Conservation (phyloP, 2,888 invertebrate species). For the Dioctria linearis region DNA sequence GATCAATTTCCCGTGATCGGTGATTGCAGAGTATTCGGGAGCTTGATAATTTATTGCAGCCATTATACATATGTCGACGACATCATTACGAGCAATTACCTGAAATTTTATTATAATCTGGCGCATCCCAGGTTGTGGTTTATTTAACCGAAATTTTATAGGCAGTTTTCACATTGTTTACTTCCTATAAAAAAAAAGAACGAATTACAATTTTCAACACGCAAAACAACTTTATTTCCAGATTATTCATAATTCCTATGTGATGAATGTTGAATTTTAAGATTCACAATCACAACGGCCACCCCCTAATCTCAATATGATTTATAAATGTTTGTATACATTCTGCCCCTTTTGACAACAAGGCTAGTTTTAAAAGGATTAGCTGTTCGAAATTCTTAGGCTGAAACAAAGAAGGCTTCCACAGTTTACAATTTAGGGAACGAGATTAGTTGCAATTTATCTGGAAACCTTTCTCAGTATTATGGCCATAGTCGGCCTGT, state of each 20-base stretch:
- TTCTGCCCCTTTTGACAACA: background rate
- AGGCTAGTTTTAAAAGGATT: constrained; percentile 17
- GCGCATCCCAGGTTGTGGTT: constrained; percentile 21
- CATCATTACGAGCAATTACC: constrained; percentile 26
- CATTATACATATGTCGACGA: constrained; percentile 8
- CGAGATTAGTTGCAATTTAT: too few species aligned
- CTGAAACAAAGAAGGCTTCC: too few species aligned
- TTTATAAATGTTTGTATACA: constrained; percentile 33
- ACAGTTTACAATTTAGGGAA: too few species aligned
- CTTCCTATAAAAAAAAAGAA: background rate
- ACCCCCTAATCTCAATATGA: too few species aligned
- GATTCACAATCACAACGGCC: too few species aligned
- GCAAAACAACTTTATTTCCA: too few species aligned
- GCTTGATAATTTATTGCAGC: constrained; percentile 29
- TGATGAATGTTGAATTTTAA: too few species aligned
- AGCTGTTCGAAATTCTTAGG: background rate
- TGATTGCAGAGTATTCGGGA: constrained; percentile 31
- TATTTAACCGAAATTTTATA: constrained; percentile 9
- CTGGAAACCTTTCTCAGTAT: too few species aligned
- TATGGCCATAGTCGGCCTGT: too few species aligned
- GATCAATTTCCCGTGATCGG: constrained; percentile 54
- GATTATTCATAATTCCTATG: too few species aligned
- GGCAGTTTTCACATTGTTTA: constrained; percentile 24
- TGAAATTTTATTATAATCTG: constrained; percentile 18
- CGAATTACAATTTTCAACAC: background rate